These are phyloP conservation scores for Xyliphius kryptos DNA, from an alignment of 2,113 vertebrate species.

Conservation along the genomic window DNA sequence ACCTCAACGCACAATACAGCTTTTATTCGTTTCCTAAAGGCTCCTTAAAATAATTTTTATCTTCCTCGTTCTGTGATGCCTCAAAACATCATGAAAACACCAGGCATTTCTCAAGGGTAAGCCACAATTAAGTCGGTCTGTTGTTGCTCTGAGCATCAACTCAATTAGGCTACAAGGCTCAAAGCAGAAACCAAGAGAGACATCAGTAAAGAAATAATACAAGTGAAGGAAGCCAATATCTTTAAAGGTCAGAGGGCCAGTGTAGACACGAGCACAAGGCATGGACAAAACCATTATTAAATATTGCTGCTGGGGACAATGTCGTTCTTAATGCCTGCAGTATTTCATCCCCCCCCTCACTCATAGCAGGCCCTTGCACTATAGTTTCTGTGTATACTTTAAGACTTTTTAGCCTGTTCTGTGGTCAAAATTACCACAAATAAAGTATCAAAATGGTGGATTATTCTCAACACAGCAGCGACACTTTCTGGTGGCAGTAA, in stretches of 20 bases:
- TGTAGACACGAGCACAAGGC: background rate
- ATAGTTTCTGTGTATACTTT: too few relatives aligned
- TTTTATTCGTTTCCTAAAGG: background rate
- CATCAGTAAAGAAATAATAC: background rate
- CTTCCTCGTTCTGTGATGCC: background rate
- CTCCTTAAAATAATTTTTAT: background rate
- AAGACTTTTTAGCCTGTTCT: too few relatives aligned
- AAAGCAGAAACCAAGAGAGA: background rate
- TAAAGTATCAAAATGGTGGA: too few relatives aligned
- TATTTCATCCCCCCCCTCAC: too few relatives aligned
- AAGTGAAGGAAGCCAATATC: background rate
- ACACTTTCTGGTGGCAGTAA: too few relatives aligned
- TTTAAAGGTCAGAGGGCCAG: background rate
- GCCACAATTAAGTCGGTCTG: constrained; percentile 7
- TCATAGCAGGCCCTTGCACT: too few relatives aligned
- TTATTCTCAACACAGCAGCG: too few relatives aligned
- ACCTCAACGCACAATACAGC: background rate
- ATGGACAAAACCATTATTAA: too few relatives aligned
- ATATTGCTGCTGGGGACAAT: too few relatives aligned
- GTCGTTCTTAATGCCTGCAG: too few relatives aligned
- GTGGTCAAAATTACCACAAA: too few relatives aligned
- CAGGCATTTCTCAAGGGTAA: background rate
- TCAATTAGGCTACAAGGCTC: constrained; percentile 22
- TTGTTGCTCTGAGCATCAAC: background rate
- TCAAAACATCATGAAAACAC: background rate